Base-by-base conservation (phyloP, 2,888 invertebrate genomes). In the Drosophila colorata region DNA sequence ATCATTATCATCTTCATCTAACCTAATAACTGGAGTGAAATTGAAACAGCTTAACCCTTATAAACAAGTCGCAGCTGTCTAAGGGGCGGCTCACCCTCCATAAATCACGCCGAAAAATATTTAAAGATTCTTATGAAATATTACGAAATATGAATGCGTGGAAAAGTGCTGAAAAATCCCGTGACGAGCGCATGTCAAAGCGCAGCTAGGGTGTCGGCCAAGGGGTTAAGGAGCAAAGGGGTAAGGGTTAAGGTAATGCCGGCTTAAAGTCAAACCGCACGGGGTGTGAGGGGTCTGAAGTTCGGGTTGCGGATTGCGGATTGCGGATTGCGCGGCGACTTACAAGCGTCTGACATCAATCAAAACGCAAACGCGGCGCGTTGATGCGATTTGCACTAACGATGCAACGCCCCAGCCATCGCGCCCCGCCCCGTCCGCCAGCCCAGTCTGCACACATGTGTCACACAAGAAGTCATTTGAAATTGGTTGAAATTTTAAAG, bases 331-430 rank as follows among this genome's bases (percentile, higher is more conserved):
- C 31, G 49, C 18, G 51, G 78, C 65, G 86, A 86, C 88, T 83
- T 83, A 88, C 83, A 83, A 80, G 78, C 80, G 76, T 78, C 88
- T 83, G 86, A 90, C 91, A 90, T 91, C 91, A 91, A 90, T 90
- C 90, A 90, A 84, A 78, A 68, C 41, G 60, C 61, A 53, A 61
- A 70, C 61, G 56, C 57, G 51, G 41, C 52, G 38, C 74, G 78
- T 70, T 78, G 89, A 87, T 85, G 74, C 88, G 87, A 89, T 89
- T 89, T 87, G 65, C 74, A 87, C 85, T 85, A 85, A 85, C 85
- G 85, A 85, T 88, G 84, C 78, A 77, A 60, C 57, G 64, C 58
- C 70, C 63, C 31, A 31, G 20, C 31, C 2, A 1, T 16, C 14
- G 18, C 31, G 20, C n/a, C 28, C 53, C 59, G 55, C 48, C 18